Base-by-base conservation (phyloP, 2,888 invertebrate genomes). In the Acanthosepion lycidas region DNA sequence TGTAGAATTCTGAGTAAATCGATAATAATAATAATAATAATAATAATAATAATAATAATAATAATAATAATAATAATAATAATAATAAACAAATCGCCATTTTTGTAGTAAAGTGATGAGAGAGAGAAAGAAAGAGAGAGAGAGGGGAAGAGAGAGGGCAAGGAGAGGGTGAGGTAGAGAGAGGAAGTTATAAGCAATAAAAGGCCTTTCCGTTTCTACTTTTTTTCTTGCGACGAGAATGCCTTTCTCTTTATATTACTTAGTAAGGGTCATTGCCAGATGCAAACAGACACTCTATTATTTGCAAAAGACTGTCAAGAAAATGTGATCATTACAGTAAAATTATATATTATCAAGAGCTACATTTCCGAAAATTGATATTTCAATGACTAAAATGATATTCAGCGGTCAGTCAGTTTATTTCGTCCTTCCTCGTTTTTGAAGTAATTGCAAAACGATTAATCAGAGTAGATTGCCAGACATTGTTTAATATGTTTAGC, bases 281-380 rank as follows among this genome's bases (percentile, higher is more conserved):
- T 78, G n/a, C 78, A 78, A 78, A 78, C 78, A 78, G 78, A 33
- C n/a, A 78, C 78, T 64, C 64, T 33, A 23, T 78, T 78, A 78
- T 78, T 78, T 78, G 78, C n/a, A 78, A 78, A 78, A 78, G 78
- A 78, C n/a, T 78, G n/a, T 78, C 78, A 78, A 78, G 28, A 78
- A 78, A 78, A 78, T 78, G 78, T 33, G n/a, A 78, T 78, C n/a
- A 78, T 78, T n/a, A 78, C n/a, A 78, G 78, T 78, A 78, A 78
- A 78, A 78, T 78, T 78, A 78, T 33, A 78, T 78, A 78, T 78
- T 78, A 78, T 78, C 78, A 78, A 33, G n/a, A 33, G 20, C n/a
- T n/a, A 78, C n/a, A 78, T 78, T 78, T 78, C n/a, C 15, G 78
- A n/a, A 78, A 78, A 78, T 78, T n/a, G n/a, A 78, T 78, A 78